Evolutionary conservation across 1,140 invertebrate species (phyloP), one percentile per base, ranked within the genome.

Genomic region (Apis florea): DNA sequence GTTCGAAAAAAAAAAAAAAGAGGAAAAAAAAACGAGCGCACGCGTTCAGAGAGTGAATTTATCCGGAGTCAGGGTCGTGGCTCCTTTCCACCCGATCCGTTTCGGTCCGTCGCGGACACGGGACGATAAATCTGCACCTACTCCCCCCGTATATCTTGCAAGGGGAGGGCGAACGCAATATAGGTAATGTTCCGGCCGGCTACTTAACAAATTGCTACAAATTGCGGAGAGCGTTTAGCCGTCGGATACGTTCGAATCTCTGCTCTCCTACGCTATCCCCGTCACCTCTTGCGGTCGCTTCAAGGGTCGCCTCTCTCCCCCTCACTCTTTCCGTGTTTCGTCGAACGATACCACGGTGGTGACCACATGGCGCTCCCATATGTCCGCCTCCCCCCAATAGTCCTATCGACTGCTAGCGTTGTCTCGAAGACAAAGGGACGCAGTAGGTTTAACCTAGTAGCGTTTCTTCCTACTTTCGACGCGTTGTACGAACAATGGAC

Each of bases 131-230:
- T 93, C 93, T 91, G 89, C 80, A 79, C 88, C 79, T 76, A 49
- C 69, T 40, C 31, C 6, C 70, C 79, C 85, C 88, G 89, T 93
- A 91, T 92, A 92, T 92, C 89, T 92, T 89, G 79, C 82, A 40
- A 40, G 31, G 31, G 89, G 31, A 40, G 84, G 80, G 85, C 75
- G 89, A 88, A 88, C 85, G 91, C 90, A 93, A 93, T 93, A 93
- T 92, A 93, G 92, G 91, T 93, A 93, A 94, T 93, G 93, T 93
- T 94, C 91, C 90, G 90, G 90, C 90, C 88, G 89, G 92, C 92
- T 94, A 94, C 93, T 94, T 94, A 94, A 94, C 93, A 94, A 94
- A 94, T 94, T 94, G 93, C 92, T 93, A 93, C 93, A 93, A 93
- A 93, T 94, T 93, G 93, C 90, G 92, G 89, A 83, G 85, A 90